These are phyloP conservation scores for Patella vulgata DNA, from an alignment of 1,140 invertebrate genomes.

Conservation along the genomic window DNA sequence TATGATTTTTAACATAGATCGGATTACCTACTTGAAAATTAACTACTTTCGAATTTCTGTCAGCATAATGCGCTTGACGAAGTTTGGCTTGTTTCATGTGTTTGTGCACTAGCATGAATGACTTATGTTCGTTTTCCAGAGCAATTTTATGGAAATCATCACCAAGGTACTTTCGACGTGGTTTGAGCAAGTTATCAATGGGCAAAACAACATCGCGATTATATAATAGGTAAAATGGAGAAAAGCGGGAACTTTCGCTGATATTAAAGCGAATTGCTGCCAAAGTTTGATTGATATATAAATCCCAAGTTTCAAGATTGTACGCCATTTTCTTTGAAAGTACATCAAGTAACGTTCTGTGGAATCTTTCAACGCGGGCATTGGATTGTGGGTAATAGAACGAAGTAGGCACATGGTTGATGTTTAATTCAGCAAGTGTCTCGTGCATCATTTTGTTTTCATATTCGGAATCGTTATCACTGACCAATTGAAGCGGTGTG, in stretches of 20 bases:
- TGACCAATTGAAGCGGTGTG: conserved; percentile 12
- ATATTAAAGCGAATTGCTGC: conserved; percentile 27
- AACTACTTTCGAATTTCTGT: background rate
- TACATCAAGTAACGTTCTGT: conserved; percentile 25
- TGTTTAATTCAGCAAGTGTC: conserved; percentile 6
- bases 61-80: conserved; percentile 14
- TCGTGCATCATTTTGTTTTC: conserved; percentile 10
- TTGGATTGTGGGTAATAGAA: conserved; percentile 21
- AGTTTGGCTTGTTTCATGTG: background rate
- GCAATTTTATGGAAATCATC: conserved; percentile 24
- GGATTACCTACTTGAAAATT: conserved; percentile 13
- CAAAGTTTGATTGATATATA: conserved; percentile 19
- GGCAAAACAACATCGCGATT: conserved; percentile 21
- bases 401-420: conserved; percentile 13
- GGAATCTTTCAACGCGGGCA: conserved; percentile 18
- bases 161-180: conserved; percentile 14
- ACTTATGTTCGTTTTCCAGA: conserved; percentile 22
- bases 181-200: conserved; percentile 22
- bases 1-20: conserved; percentile 5
- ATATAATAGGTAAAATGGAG: conserved; percentile 22
- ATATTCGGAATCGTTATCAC: conserved; percentile 17
- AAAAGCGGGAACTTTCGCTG: conserved; percentile 9
- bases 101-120: conserved; percentile 16
- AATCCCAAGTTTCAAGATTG: conserved; percentile 12
- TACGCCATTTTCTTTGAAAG: conserved; percentile 17